phyloP scores from a whole-genome alignment of 2,797 vertebrate genomes.

The Gadopsis bispinosus region DNA sequence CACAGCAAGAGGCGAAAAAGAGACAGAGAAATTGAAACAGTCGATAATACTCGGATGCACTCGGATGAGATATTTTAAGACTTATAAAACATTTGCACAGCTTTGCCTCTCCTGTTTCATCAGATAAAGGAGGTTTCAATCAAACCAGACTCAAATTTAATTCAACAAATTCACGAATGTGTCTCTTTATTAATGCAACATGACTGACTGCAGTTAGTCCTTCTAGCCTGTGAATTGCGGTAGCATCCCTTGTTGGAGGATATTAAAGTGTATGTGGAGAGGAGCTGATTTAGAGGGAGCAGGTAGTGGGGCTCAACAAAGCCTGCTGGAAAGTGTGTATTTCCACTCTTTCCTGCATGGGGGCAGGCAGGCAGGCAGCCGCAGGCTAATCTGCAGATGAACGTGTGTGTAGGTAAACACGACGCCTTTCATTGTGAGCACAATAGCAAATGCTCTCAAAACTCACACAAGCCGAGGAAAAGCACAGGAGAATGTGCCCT shows the following conservation, averaged over 20 bases:
- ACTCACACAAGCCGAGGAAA: conserved; percentile 14
- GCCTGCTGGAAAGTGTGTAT: conserved; percentile 48
- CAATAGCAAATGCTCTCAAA: conserved; percentile 43
- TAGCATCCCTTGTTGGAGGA: conserved; percentile 46
- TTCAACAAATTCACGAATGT: conserved; percentile 23
- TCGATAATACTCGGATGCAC: conserved; percentile 31
- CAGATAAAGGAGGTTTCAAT: conserved; percentile 34
- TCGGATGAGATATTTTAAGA: conserved; percentile 30
- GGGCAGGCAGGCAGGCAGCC: conserved; percentile 54
- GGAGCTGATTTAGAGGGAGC: conserved; percentile 50
- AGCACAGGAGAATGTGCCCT: conserved; percentile 8
- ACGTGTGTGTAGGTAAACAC: conserved; percentile 62
- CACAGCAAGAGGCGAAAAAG: conserved; percentile 39
- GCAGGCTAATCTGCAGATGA: conserved; percentile 69
- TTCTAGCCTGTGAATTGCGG: conserved; percentile 28
- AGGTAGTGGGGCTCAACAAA: conserved; percentile 54
- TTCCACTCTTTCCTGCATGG: conserved; percentile 47
- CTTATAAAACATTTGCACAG: conserved; percentile 34
- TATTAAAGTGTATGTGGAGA: conserved; percentile 56
- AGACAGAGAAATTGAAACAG: conserved; percentile 17
- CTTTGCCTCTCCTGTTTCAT: conserved; percentile 29
- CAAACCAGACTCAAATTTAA: conserved; percentile 31
- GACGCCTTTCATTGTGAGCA: conserved; percentile 62
- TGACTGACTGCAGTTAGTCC: conserved; percentile 28
- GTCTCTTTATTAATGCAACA: conserved; percentile 29